Base-by-base conservation (phyloP, 2,888 invertebrate genomes). In the Tenodera sinensis region DNA sequence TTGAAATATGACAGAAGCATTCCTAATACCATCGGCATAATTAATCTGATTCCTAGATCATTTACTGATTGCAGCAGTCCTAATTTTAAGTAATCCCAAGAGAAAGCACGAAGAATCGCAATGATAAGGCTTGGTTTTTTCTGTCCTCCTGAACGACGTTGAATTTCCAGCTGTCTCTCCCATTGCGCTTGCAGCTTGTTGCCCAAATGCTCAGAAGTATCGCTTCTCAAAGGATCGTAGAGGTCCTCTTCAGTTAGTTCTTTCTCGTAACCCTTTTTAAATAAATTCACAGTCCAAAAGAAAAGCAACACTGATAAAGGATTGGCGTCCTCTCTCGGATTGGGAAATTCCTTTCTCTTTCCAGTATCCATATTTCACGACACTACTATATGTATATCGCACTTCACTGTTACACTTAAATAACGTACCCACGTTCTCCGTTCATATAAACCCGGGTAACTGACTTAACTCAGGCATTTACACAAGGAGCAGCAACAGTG, bases 1-100 rank as follows among this genome's bases (percentile, higher is more conserved):
- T 94, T 95, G 94, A 96, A 96, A 92, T 96, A 96, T n/a, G 95
- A 93, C 88, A 97, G 93, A 91, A 96, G 93, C 92, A 95, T 94
- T 88, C 96, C 96, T 89, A 97, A 92, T 88, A 95, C 94, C 54
- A 96, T 93, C 7, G 96, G 96, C 91, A 96, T 96, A 88, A 95
- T 95, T 42, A 96, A 94, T 91, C 96, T 96, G 92, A 87, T 90
- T 83, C 71, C 89, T 88, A 85, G 28, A 83, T 85, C 85, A 42
- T 89, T 85, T 95, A 34, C 15, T 3, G 14, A 2, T 15, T 87
- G 83, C 7, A 28, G 83, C 93, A 92, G 95, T 95, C 96, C 96
- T 91, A 96, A 93, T 89, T 91, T 91, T 83, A 96, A 93, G 91
- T 96, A 96, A 91, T 96, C 95, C 91, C 95, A 94, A 95, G 96